These are phyloP conservation scores for Timandra comae DNA, from an alignment of 2,888 invertebrate genomes.

Conservation along the genomic window DNA sequence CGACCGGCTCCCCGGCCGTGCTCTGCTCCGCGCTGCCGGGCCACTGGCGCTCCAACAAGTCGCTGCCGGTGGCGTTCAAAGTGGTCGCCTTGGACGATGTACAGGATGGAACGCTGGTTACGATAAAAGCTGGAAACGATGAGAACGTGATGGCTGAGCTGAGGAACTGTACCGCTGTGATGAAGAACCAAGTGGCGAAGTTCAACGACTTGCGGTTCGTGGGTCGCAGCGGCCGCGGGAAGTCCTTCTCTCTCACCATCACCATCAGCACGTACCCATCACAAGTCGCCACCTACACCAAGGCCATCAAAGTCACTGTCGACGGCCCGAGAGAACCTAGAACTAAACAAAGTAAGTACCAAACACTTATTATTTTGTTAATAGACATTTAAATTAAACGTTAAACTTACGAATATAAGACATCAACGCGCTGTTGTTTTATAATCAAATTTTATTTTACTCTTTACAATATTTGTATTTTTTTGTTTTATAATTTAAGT, in stretches of 20 bases:
- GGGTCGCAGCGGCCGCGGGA: slow-evolving; percentile 97
- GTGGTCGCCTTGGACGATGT: slow-evolving; percentile 96
- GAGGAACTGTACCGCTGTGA: slow-evolving; percentile 93
- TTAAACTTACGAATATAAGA: slow-evolving; percentile 10
- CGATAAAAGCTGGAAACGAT: slow-evolving; percentile 97
- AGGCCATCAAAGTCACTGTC: slow-evolving; percentile 99
- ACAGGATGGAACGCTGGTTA: slow-evolving; percentile 94
- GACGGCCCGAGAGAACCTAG: slow-evolving; percentile 99
- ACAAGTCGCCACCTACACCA: slow-evolving; percentile 95
- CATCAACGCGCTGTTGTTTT: slow-evolving; percentile 14
- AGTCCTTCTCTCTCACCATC: slow-evolving; percentile 95
- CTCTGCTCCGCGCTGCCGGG: slow-evolving; percentile 94
- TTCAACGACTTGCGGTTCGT: slow-evolving; percentile 99
- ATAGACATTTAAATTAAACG: too few relatives aligned
- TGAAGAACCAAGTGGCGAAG: slow-evolving; percentile 99
- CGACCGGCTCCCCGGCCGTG: slow-evolving; percentile 96
- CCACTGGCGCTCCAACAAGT: slow-evolving; percentile 99
- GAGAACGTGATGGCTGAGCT: slow-evolving; percentile 98
- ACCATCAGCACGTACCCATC: slow-evolving; percentile 86
- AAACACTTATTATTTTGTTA: too few relatives aligned
- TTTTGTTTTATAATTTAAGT: too few relatives aligned
- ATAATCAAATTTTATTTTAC: slow-evolving; percentile 5
- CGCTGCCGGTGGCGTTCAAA: slow-evolving; percentile 96
- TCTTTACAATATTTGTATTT: too few relatives aligned
- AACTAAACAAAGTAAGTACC: slow-evolving; percentile 94